A percentile compares a stretch with the other conserved stretches of the same genome.
phyloP scores from a whole-genome alignment of 2,797 vertebrate species.

The Halcyon badia region DNA sequence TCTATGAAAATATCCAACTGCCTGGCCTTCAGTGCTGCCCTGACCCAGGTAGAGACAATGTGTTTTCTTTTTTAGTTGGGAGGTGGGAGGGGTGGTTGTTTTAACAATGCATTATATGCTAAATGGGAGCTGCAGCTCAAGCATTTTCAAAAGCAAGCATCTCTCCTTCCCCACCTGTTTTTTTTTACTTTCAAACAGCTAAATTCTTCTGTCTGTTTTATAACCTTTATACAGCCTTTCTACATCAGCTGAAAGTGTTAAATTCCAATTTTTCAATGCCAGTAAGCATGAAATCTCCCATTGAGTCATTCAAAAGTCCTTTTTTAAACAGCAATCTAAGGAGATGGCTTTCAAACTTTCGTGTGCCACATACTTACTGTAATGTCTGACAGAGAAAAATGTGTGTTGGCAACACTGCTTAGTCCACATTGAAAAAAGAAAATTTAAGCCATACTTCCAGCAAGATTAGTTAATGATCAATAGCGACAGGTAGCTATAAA shows the following conservation, averaged over 20 bases:
- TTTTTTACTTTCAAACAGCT: neutral
- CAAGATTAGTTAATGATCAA: conserved; percentile 67
- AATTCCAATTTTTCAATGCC: neutral
- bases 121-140: neutral
- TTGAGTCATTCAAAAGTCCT: neutral
- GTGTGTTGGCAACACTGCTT: conserved; percentile 12
- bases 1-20: neutral
- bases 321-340: neutral
- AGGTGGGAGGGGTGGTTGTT: fast-evolving
- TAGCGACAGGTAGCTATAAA: conserved; percentile 62
- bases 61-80: neutral
- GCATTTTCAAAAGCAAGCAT: neutral
- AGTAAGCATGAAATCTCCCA: neutral
- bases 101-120: neutral
- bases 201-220: neutral
- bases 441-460: conserved; percentile 59
- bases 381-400: conserved; percentile 55
- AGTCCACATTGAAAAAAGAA: conserved; percentile 37
- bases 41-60: neutral
- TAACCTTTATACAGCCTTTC: neutral
- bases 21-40: neutral
- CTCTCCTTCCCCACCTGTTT: neutral
- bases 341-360: conserved; percentile 32
- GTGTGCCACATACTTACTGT: neutral
- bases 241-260: conserved; percentile 1